Evolutionary conservation across 2,888 invertebrate genomes (phyloP).

Genomic region (Psylliodes chrysocephalus): DNA sequence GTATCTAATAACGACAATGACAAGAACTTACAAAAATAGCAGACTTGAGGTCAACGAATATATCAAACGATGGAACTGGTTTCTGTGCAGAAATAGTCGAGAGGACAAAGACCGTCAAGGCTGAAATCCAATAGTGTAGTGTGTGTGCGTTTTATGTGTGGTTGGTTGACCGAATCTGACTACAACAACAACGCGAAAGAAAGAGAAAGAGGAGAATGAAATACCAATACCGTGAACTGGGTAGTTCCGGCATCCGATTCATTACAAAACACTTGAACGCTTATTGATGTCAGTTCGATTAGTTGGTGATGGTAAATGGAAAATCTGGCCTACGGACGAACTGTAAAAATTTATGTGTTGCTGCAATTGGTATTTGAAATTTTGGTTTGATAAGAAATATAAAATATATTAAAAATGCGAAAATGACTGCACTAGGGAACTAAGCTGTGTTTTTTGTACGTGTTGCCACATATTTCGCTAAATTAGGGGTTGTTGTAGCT

Average conservation of each 20-base stretch:
- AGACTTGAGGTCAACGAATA: slow-evolving; percentile 33
- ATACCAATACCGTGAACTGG: slow-evolving; percentile 12
- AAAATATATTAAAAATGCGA: too few relatives aligned
- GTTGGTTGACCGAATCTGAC: slow-evolving; percentile 16
- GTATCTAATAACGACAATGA: slow-evolving; percentile 11
- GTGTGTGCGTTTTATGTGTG: slow-evolving; percentile 7
- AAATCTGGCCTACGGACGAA: too few relatives aligned
- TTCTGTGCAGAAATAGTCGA: slow-evolving; percentile 32
- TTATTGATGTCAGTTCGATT: not conserved
- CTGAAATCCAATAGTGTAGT: slow-evolving; percentile 19
- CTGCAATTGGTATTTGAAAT: too few relatives aligned
- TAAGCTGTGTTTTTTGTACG: too few relatives aligned
- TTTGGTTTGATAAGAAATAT: too few relatives aligned
- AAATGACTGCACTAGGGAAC: too few relatives aligned
- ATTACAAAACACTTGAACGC: slow-evolving; percentile 2
- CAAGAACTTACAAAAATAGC: slow-evolving; percentile 25
- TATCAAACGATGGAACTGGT: slow-evolving; percentile 34
- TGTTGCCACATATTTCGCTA: too few relatives aligned
- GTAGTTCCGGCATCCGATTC: slow-evolving; percentile 14
- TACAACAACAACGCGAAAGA: slow-evolving; percentile 7
- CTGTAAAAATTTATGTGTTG: too few relatives aligned
- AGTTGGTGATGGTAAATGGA: not conserved
- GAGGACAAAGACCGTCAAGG: slow-evolving; percentile 35
- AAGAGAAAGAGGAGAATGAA: not conserved
- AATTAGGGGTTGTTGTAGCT: too few relatives aligned